Evolutionary conservation across 2,113 vertebrate genomes (phyloP).

Genomic region (Drymodes brunneopygia): DNA sequence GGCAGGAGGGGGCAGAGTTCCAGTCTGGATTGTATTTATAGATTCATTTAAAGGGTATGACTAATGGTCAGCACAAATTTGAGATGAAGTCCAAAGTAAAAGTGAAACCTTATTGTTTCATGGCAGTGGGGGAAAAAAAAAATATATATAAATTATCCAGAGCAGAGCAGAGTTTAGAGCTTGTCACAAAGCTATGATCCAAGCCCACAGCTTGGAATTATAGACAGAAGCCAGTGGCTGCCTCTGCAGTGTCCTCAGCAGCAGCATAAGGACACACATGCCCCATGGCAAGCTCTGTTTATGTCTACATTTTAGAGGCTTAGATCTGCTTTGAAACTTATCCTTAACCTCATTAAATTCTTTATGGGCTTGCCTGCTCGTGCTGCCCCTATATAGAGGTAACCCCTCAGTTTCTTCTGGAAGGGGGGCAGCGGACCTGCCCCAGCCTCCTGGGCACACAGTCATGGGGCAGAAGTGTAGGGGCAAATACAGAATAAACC

Average conservation of each 20-base stretch:
- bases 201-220: not conserved
- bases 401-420: not conserved
- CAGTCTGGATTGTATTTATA: not conserved
- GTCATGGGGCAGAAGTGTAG: rapidly evolving
- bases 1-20: not conserved
- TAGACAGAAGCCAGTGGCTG: not conserved
- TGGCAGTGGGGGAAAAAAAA: not conserved
- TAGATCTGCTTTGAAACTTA: conserved; percentile 12
- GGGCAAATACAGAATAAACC: not conserved
- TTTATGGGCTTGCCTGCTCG: not conserved
- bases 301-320: not conserved
- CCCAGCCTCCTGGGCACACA: not conserved
- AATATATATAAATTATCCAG: not conserved
- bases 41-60: not conserved
- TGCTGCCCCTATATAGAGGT: not conserved
- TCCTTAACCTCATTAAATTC: not conserved
- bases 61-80: not conserved
- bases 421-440: not conserved
- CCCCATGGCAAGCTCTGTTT: conserved; percentile 34
- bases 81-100: conserved; percentile 13
- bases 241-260: conserved; percentile 18
- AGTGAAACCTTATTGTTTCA: conserved; percentile 32
- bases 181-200: not conserved
- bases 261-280: not conserved
- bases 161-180: not conserved